Base-by-base conservation (phyloP, 2,888 invertebrate species). In the Agrochola litura region DNA sequence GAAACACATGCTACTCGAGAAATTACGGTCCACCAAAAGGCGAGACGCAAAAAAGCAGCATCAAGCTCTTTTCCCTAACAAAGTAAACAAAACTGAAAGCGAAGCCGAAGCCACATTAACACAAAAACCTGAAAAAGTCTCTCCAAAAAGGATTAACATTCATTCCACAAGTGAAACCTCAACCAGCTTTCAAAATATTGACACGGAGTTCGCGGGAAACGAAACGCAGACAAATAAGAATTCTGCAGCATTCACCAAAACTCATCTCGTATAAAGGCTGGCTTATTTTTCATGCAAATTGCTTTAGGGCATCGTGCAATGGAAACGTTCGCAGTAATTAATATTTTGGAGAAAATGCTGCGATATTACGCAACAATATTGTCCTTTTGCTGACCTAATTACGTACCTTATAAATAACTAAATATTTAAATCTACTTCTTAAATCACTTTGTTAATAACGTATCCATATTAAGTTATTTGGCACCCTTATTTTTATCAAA, bases 261-360 rank as follows among this genome's bases (percentile, higher is more conserved):
- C 77, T 87, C 87, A 84, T 84, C 76, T 86, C 70, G 76, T 72
- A 30, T 73, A 73, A 80, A 70, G 60, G 70, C n/a, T 63, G 61
- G 66, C 49, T 79, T 82, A 78, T 80, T 87, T 86, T 87, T 88
- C 66, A 86, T 84, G 82, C 76, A 82, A 86, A 88, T 88, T 86
- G 76, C 87, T 78, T 86, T 63, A 86, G 73, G 73, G 76, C 74
- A 64, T 66, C 54, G 41, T 76, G 77, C 76, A 66, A 76, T 76
- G 73, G 64, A 72, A 78, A 72, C 64, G 64, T 54, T 68, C 52
- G 43, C 66, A 67, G 52, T 71, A 58, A 81, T 84, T 84, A 76
- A 84, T 78, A 64, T 83, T 70, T 76, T 71, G n/a, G 12, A 63
- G 54, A 65, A 60, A 82, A 70, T 30, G 41, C 41, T 70, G 46